phyloP scores from a whole-genome alignment of 1,140 invertebrate genomes.

The Lepidostoma basale region DNA sequence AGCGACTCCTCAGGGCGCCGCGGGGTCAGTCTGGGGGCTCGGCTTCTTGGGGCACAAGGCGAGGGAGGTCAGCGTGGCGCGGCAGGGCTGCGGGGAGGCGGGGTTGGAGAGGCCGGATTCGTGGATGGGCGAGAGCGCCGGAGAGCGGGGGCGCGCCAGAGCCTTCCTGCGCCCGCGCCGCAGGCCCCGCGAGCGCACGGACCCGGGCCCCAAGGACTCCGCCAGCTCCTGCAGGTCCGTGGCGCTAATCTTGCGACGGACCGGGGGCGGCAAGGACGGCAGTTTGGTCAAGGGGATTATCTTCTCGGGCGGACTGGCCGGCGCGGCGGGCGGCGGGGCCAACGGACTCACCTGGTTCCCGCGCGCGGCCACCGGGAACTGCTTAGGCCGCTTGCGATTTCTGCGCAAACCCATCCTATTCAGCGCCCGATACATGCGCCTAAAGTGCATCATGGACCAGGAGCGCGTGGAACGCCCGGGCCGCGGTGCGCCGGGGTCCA shows the following conservation, averaged over 20 bases:
- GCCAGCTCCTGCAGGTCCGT: slow-evolving; percentile 58
- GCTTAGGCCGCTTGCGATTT: slow-evolving; percentile 43
- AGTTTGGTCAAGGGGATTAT: slow-evolving; percentile 43
- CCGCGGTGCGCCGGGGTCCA: neutral
- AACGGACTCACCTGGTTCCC: slow-evolving; percentile 53
- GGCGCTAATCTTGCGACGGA: slow-evolving; percentile 54
- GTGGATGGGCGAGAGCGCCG: slow-evolving; percentile 70
- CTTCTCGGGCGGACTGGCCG: neutral
- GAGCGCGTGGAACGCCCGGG: slow-evolving; percentile 39
- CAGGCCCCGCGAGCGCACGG: slow-evolving; percentile 35
- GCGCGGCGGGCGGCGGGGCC: slow-evolving; percentile 13
- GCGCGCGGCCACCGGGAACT: slow-evolving; percentile 45
- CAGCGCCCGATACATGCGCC: slow-evolving; percentile 50
- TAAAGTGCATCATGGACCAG: slow-evolving; percentile 54
- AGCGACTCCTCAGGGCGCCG: neutral
- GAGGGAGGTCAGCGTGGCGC: slow-evolving; percentile 43
- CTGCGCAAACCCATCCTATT: slow-evolving; percentile 40
- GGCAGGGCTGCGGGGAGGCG: slow-evolving; percentile 65
- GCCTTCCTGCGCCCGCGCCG: slow-evolving; percentile 55
- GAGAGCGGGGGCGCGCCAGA: slow-evolving; percentile 61
- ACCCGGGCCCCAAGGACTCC: slow-evolving; percentile 52
- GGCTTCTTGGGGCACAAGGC: slow-evolving; percentile 41
- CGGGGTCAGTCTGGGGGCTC: slow-evolving; percentile 16
- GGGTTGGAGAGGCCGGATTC: slow-evolving; percentile 77
- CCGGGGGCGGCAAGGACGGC: slow-evolving; percentile 58